phyloP scores from a whole-genome alignment of 2,113 vertebrate genomes.

The Mustela nigripes region DNA sequence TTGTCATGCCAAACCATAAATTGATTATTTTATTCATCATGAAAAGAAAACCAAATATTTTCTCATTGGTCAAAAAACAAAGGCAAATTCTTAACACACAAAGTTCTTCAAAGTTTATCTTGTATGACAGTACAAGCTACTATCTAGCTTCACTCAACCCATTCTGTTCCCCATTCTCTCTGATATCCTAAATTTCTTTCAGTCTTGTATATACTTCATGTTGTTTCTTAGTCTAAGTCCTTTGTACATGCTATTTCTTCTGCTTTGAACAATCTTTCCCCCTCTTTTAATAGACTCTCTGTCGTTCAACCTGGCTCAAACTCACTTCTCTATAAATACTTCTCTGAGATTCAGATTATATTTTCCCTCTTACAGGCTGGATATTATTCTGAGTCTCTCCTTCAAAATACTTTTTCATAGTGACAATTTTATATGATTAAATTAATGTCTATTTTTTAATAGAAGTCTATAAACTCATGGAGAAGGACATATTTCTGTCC shows the following conservation, averaged over 20 bases:
- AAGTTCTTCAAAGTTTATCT: not conserved
- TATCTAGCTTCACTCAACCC: accelerated
- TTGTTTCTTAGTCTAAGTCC: not conserved
- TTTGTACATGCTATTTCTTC: not conserved
- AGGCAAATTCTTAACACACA: not conserved
- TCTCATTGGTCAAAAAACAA: not conserved
- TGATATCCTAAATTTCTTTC: not conserved
- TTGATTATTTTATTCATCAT: not conserved
- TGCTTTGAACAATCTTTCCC: not conserved
- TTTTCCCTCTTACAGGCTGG: not conserved
- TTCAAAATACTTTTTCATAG: not conserved
- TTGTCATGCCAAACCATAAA: not conserved
- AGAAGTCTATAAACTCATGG: not conserved
- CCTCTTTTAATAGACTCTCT: not conserved
- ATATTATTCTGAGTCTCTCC: not conserved
- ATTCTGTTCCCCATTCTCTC: not conserved
- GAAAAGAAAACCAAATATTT: not conserved
- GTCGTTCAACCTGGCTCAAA: not conserved
- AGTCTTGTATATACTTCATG: not conserved
- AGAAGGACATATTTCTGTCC: not conserved
- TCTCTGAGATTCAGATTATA: not conserved
- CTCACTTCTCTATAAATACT: not conserved
- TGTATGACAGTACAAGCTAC: not conserved
- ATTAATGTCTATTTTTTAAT: not conserved
- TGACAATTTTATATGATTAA: not conserved